These are phyloP conservation scores for Calypte anna DNA, from an alignment of 2,113 vertebrate genomes.

Conservation along the genomic window DNA sequence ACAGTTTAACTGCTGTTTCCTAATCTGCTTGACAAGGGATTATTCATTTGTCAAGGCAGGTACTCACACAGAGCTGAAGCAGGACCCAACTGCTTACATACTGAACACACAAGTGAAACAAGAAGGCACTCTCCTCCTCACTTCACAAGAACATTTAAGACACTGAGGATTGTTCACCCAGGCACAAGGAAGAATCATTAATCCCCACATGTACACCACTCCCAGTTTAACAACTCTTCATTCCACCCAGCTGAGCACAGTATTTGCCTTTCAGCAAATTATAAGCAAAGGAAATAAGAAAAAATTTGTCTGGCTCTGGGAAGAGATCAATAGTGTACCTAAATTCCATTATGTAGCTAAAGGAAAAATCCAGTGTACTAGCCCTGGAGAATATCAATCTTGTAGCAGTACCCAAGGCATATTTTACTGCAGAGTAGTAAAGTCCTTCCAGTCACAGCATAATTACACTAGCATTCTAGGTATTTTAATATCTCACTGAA, in stretches of 20 bases:
- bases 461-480: background rate
- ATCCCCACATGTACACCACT: background rate
- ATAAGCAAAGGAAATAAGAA: background rate
- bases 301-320: background rate
- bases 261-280: background rate
- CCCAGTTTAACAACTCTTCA: background rate
- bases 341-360: background rate
- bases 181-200: background rate
- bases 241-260: background rate
- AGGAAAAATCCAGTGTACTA: conserved; percentile 19
- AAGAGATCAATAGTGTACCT: conserved; percentile 36
- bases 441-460: conserved; percentile 39
- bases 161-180: background rate
- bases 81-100: background rate
- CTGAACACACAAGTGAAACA: background rate
- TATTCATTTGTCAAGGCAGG: accelerated
- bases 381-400: conserved; percentile 28
- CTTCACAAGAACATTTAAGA: background rate
- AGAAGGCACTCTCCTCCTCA: background rate
- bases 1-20: background rate
- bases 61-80: background rate
- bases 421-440: conserved; percentile 53
- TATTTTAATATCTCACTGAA: conserved; percentile 62
- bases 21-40: background rate
- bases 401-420: conserved; percentile 20